Evolutionary conservation across 2,113 vertebrate species (phyloP).

Genomic region (Passer domesticus): DNA sequence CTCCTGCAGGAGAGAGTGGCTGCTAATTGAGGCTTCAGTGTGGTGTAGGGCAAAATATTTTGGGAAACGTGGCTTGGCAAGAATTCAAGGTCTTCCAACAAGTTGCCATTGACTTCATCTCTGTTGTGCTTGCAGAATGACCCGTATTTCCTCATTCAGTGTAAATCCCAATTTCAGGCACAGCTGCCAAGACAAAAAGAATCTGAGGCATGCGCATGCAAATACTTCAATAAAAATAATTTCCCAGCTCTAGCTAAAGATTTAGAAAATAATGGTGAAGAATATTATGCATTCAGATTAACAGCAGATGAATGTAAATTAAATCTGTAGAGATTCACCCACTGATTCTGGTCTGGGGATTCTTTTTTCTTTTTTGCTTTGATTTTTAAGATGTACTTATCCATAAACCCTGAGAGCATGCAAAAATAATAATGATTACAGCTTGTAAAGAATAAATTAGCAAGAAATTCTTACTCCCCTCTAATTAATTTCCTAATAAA

Average conservation of each 20-base stretch:
- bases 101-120: conserved; percentile 14
- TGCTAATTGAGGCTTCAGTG: not conserved
- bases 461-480: not conserved
- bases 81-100: conserved; percentile 23
- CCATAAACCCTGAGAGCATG: not conserved
- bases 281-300: conserved; percentile 11
- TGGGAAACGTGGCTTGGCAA: conserved; percentile 22
- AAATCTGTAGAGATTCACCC: conserved; percentile 19
- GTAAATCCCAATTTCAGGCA: not conserved
- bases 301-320: conserved; percentile 10
- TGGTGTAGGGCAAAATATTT: conserved; percentile 26
- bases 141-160: not conserved
- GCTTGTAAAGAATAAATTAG: conserved; percentile 9
- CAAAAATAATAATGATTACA: not conserved
- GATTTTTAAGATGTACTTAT: conserved; percentile 5
- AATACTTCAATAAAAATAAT: conserved; percentile 33
- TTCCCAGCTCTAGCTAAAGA: not conserved
- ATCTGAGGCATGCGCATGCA: not conserved
- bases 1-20: not conserved
- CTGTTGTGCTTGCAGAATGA: conserved; percentile 12
- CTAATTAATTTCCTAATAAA: conserved; percentile 12
- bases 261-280: not conserved
- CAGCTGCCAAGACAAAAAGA: not conserved
- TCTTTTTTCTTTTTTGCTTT: not conserved
- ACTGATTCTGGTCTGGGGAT: not conserved